Conservation (phyloP, 2,113 vertebrate genomes). For the Tonatia bakeri region DNA sequence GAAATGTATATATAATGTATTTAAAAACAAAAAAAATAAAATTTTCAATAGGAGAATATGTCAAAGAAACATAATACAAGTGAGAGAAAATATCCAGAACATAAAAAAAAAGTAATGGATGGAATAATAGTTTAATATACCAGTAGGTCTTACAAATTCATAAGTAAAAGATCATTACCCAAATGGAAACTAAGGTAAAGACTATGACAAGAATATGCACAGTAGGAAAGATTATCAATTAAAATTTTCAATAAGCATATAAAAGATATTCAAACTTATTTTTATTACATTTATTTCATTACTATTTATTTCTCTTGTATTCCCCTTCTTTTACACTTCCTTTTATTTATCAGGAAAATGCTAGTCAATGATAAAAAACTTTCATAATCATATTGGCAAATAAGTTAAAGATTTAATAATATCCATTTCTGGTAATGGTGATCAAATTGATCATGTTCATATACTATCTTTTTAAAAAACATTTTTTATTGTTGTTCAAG, state of each 20-base stretch:
- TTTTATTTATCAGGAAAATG: background rate
- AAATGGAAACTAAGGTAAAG: background rate
- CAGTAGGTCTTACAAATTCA: background rate
- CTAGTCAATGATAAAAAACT: background rate
- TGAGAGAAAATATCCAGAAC: background rate
- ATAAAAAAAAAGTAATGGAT: background rate
- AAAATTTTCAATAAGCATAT: background rate
- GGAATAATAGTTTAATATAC: background rate
- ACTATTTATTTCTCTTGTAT: too few relatives aligned
- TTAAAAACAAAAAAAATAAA: background rate
- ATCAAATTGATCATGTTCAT: background rate
- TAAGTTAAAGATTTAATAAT: background rate
- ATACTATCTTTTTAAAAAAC: background rate
- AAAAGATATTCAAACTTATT: background rate
- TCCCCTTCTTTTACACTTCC: too few relatives aligned
- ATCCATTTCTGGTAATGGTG: background rate
- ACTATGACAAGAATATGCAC: background rate
- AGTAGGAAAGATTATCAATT: background rate
- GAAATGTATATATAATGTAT: background rate
- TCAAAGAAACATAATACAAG: background rate
- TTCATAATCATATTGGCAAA: background rate
- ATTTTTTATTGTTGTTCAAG: too few relatives aligned
- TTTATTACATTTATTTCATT: too few relatives aligned
- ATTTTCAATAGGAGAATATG: background rate
- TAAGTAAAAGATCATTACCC: background rate